Conservation (phyloP, 2,888 invertebrate species). For the Drosophila parthenogenetica region DNA sequence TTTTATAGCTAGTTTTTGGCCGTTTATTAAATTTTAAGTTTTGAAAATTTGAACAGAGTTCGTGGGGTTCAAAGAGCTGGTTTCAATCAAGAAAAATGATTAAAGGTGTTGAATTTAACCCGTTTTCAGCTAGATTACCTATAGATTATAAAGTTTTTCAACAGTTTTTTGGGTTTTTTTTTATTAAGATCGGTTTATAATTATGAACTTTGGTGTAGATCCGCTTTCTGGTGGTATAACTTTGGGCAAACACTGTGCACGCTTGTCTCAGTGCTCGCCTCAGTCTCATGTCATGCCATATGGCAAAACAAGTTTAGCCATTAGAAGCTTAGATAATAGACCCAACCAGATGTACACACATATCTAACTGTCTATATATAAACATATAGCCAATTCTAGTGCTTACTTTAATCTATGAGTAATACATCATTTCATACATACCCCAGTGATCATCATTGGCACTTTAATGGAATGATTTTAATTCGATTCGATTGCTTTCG, state of each 20-base stretch:
- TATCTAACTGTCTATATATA: not conserved
- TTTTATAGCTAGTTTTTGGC: not conserved
- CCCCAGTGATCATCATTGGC: slow-evolving; percentile 8
- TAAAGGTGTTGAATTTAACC: slow-evolving; percentile 4
- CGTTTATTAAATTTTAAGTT: not conserved
- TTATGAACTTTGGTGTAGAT: slow-evolving; percentile 11
- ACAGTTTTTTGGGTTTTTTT: not conserved
- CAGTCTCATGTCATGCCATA: slow-evolving; percentile 30
- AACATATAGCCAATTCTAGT: not conserved
- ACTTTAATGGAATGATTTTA: slow-evolving; percentile 39
- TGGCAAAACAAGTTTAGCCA: slow-evolving; percentile 63
- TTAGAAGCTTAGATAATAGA: slow-evolving; percentile 36
- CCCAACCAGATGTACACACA: slow-evolving; percentile 20
- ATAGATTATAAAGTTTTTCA: not conserved
- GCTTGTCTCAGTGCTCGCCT: slow-evolving; percentile 15
- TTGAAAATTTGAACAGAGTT: not conserved
- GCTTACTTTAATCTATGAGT: slow-evolving; percentile 33
- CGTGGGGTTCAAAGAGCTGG: slow-evolving; percentile 4
- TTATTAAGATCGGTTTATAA: slow-evolving; percentile 1
- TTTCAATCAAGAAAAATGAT: slow-evolving; percentile 15
- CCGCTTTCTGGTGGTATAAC: slow-evolving; percentile 25
- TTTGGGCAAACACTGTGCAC: slow-evolving; percentile 46
- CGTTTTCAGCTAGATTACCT: slow-evolving; percentile 3
- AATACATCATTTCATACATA: slow-evolving; percentile 38
- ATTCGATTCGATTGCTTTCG: slow-evolving; percentile 14